phyloP scores from a whole-genome alignment of 1,140 invertebrate species.

The Drosophila fuyamai region DNA sequence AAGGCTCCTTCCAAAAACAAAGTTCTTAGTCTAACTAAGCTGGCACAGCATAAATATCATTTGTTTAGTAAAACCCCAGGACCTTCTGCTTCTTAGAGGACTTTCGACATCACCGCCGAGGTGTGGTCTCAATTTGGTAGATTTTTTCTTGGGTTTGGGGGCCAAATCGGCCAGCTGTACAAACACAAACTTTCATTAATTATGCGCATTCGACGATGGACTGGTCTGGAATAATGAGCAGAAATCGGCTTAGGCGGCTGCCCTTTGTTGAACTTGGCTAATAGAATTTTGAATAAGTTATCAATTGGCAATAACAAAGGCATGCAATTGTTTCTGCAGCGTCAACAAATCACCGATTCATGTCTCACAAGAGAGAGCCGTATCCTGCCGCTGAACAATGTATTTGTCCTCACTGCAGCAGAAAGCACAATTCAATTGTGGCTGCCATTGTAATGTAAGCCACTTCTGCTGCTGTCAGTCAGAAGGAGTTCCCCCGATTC shows the following conservation, averaged over 20 bases:
- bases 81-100: slow-evolving; percentile 51
- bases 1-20: slow-evolving; percentile 23
- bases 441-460: slow-evolving; percentile 59
- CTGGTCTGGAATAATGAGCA: slow-evolving; percentile 39
- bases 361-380: slow-evolving; percentile 17
- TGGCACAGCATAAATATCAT: slow-evolving; percentile 65
- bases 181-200: slow-evolving; percentile 70
- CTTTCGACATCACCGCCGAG: slow-evolving; percentile 18
- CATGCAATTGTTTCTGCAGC: slow-evolving; percentile 41
- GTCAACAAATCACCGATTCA: slow-evolving; percentile 47
- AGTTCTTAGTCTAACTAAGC: slow-evolving; percentile 64
- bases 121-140: slow-evolving; percentile 1
- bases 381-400: slow-evolving; percentile 36
- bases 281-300: slow-evolving; percentile 70
- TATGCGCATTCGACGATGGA: slow-evolving; percentile 59
- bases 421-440: slow-evolving; percentile 67
- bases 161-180: slow-evolving; percentile 46
- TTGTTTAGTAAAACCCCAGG: slow-evolving; percentile 60
- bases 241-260: slow-evolving; percentile 21
- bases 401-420: slow-evolving; percentile 32
- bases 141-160: not conserved
- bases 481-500: not conserved
- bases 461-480: slow-evolving; percentile 50
- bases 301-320: slow-evolving; percentile 27
- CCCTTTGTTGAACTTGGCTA: slow-evolving; percentile 25